Evolutionary conservation across 1,140 invertebrate species (phyloP).

Genomic region (Chymomyza costata): DNA sequence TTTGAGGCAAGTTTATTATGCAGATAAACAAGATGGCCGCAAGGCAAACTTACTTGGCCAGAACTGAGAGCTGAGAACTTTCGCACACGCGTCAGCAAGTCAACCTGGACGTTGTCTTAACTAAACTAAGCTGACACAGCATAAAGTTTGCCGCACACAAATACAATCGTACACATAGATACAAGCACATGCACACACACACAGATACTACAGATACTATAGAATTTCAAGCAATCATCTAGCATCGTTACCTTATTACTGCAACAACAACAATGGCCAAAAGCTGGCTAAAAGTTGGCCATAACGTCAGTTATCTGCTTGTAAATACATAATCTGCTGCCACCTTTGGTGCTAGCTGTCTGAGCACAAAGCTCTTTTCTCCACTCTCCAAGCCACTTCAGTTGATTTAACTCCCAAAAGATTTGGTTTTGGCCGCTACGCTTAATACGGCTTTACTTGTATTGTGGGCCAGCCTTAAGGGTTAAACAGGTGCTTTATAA

Average conservation of each 20-base stretch:
- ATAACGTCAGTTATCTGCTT: slow-evolving; percentile 66
- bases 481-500: slow-evolving; percentile 73
- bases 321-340: slow-evolving; percentile 69
- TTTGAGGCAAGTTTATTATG: slow-evolving; percentile 68
- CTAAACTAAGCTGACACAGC: slow-evolving; percentile 53
- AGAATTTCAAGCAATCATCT: slow-evolving; percentile 69
- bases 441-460: slow-evolving; percentile 70
- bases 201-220: slow-evolving; percentile 17
- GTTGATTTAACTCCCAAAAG: slow-evolving; percentile 36
- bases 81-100: not conserved
- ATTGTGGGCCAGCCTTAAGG: slow-evolving; percentile 60
- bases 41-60: not conserved
- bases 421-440: slow-evolving; percentile 27
- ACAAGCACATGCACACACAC: too few species aligned
- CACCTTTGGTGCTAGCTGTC: slow-evolving; percentile 36
- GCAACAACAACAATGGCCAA: slow-evolving; percentile 26
- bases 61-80: not conserved
- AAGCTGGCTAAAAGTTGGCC: slow-evolving; percentile 37
- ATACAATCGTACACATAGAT: slow-evolving; percentile 17
- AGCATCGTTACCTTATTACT: slow-evolving; percentile 67
- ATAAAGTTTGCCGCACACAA: slow-evolving; percentile 41
- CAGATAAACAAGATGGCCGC: slow-evolving; percentile 65
- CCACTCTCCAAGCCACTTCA: not conserved
- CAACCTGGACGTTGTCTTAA: slow-evolving; percentile 18
- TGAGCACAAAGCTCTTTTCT: too few species aligned